Conservation (phyloP, 2,888 invertebrate species). For the Hirtodrosophila alboralis region DNA sequence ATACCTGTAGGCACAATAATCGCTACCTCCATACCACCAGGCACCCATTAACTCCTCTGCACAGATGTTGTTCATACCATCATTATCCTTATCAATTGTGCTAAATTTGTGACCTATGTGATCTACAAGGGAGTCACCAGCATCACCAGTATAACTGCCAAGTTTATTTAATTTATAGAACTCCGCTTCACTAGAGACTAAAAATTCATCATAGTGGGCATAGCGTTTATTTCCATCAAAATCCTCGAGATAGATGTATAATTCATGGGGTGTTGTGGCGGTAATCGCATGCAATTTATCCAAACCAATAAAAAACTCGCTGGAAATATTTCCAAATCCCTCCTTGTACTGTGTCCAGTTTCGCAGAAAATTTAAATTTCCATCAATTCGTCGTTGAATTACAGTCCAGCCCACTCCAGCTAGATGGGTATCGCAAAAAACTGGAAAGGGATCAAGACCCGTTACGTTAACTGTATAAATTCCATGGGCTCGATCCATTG, state of each 20-base stretch:
- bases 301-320: constrained; percentile 7
- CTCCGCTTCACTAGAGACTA: background rate
- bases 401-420: constrained; percentile 4
- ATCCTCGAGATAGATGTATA: constrained; percentile 1
- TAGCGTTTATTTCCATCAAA: constrained; percentile 2
- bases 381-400: constrained; percentile 1
- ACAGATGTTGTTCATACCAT: background rate
- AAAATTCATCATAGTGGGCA: constrained; percentile 3
- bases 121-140: background rate
- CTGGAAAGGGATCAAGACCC: background rate
- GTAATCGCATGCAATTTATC: background rate
- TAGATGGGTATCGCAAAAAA: background rate
- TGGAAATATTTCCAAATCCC: no score
- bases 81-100: constrained; percentile 7
- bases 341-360: no score
- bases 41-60: no score
- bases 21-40: background rate
- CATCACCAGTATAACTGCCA: background rate
- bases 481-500: no score
- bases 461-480: no score
- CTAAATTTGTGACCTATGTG: background rate
- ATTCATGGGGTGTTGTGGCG: background rate
- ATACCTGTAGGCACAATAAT: constrained; percentile 4
- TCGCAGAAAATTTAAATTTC: constrained; percentile 1
- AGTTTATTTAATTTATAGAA: background rate